Conservation (phyloP, 2,888 invertebrate genomes). For the Argynnis bischoffii region DNA sequence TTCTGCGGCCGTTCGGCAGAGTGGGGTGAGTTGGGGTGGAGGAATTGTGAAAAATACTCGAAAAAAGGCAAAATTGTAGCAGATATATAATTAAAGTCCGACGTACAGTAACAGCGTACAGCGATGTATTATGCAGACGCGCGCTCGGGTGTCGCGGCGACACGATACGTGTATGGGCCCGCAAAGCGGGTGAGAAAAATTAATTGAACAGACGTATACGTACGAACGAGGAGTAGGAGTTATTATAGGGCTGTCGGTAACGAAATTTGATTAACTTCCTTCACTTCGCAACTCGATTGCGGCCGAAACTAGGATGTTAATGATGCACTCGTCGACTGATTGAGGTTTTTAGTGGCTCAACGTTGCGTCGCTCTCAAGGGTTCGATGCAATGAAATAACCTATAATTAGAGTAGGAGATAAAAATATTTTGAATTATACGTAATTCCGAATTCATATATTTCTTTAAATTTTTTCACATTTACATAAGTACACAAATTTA, state of each 20-base stretch:
- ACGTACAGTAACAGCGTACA: slow-evolving; percentile 73
- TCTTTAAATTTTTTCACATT: slow-evolving; percentile 20
- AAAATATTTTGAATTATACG: slow-evolving; percentile 32
- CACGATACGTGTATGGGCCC: slow-evolving; percentile 50
- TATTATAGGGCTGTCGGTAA: slow-evolving; percentile 44
- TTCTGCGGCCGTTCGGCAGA: slow-evolving; percentile 69
- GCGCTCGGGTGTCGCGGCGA: slow-evolving; percentile 66
- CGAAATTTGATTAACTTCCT: slow-evolving; percentile 40
- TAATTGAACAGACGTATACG: slow-evolving; percentile 55
- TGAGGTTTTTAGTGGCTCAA: slow-evolving; percentile 39
- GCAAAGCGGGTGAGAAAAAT: slow-evolving; percentile 54
- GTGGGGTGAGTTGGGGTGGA: slow-evolving; percentile 63
- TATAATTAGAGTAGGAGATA: slow-evolving; percentile 34
- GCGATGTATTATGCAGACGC: slow-evolving; percentile 79
- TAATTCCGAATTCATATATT: slow-evolving; percentile 19
- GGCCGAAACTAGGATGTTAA: slow-evolving; percentile 37
- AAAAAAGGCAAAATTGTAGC: slow-evolving; percentile 83
- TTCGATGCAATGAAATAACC: slow-evolving; percentile 35
- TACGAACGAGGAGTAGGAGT: slow-evolving; percentile 37
- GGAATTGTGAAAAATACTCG: slow-evolving; percentile 83
- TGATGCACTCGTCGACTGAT: slow-evolving; percentile 37
- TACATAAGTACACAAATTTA: slow-evolving; percentile 34
- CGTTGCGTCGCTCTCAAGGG: slow-evolving; percentile 33
- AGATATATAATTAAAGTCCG: slow-evolving; percentile 82
- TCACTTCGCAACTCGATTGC: slow-evolving; percentile 27